Evolutionary conservation across 2,797 vertebrate species (phyloP).

Genomic region (Pteropus rufus): DNA sequence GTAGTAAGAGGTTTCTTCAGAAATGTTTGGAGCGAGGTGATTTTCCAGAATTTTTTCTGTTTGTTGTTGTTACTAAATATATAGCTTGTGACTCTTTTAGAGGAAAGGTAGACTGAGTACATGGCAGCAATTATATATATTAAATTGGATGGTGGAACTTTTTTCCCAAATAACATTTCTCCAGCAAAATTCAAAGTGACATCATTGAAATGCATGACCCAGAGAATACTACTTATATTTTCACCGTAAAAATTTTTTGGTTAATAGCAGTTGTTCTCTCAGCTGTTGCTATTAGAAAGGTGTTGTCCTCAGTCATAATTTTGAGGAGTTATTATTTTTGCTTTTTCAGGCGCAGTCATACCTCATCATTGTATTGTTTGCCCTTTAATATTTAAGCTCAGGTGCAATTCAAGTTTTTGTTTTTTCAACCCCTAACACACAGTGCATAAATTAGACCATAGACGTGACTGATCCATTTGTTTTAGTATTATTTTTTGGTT

Average conservation of each 20-base stretch:
- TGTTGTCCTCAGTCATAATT: background rate
- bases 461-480: background rate
- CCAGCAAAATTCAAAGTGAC: background rate
- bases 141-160: background rate
- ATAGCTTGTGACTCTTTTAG: background rate
- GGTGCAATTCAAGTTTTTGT: background rate
- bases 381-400: background rate
- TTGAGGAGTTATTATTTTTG: background rate
- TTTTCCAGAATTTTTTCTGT: background rate
- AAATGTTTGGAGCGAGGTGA: background rate
- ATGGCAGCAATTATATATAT: accelerated
- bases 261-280: background rate
- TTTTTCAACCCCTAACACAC: background rate
- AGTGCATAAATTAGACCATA: background rate
- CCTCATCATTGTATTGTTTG: background rate
- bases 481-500: slow-evolving; percentile 14
- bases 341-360: background rate
- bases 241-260: background rate
- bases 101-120: background rate
- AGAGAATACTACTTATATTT: background rate
- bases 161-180: background rate
- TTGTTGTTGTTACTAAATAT: background rate
- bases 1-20: background rate
- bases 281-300: background rate
- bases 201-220: background rate